Evolutionary conservation across 2,113 vertebrate species (phyloP), one percentile per base, ranked within the genome.

Genomic region (Accipiter cooperii): DNA sequence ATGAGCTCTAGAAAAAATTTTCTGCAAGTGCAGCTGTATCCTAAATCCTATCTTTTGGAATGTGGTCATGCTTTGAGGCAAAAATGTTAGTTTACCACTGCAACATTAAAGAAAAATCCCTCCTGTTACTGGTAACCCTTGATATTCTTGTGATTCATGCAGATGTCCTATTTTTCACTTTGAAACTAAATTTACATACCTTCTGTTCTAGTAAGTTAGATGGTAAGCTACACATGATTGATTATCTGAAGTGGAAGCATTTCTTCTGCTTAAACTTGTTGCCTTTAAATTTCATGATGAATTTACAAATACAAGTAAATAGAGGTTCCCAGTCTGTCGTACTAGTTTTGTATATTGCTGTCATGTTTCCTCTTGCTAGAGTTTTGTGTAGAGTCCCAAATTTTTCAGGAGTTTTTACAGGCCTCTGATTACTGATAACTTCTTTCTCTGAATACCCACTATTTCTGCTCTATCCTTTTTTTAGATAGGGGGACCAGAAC

Each of bases 401-500:
- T 47, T 64, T 92, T 55, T 77, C 49, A 46, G 54, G 90, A 92
- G 18, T 87, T 95, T 89, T 91, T 87, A 64, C 31, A 68, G 61
- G 57, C 68, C 63, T 91, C 63, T 93, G 40, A 71, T 80, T 80
- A 71, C 52, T 70, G 38, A 61, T 93, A 83, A 83, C 17, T 22
- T 71, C 65, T 61, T 95, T 83, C 44, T 91, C 66, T 44, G 36
- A 90, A 91, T 46, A 78, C 49, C 49, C 42, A 8, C 65, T 94
- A 85, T 88, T 91, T 96, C 91, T 96, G 74, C 92, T 74, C 66
- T 94, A 58, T 95, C 87, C 70, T 87, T 79, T 82, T 93, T 95
- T 85, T 89, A 91, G 92, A 90, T 90, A 92, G 87, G 87, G 79
- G 90, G 57, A 96, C 92, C 70, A 96, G 87, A 95, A 88, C 87